Evolutionary conservation across 2,113 vertebrate species (phyloP).

Genomic region (Pseudolaguvia tuberculata): DNA sequence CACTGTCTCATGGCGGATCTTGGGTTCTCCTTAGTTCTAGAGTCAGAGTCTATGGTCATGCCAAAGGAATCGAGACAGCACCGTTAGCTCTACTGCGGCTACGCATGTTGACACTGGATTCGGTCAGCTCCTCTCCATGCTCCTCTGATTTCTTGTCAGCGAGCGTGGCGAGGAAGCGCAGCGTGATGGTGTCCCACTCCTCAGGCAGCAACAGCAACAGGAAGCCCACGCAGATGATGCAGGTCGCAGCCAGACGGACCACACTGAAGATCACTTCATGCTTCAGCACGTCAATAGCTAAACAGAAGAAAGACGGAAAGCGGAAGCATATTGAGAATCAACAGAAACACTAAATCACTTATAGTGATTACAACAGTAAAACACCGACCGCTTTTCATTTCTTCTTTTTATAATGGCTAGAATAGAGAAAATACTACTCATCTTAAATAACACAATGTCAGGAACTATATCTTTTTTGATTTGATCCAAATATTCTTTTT

Average conservation of each 20-base stretch:
- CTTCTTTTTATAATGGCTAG: neutral
- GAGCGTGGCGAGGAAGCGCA: slow-evolving; percentile 87
- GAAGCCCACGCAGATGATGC: slow-evolving; percentile 93
- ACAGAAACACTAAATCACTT: slow-evolving; percentile 10
- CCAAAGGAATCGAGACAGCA: slow-evolving; percentile 87
- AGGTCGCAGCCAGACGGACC: slow-evolving; percentile 88
- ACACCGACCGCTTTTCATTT: neutral
- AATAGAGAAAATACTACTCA: too few relatives aligned
- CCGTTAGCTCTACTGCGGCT: slow-evolving; percentile 90
- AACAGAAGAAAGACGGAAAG: neutral
- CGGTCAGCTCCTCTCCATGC: slow-evolving; percentile 80
- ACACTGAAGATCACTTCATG: slow-evolving; percentile 96
- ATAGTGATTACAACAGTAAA: neutral
- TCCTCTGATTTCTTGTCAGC: slow-evolving; percentile 94
- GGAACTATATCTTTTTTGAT: too few relatives aligned
- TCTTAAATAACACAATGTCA: too few relatives aligned
- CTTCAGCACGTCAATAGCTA: slow-evolving; percentile 87
- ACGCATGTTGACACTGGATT: slow-evolving; percentile 78
- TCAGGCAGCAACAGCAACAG: slow-evolving; percentile 92
- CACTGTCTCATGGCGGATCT: slow-evolving; percentile 1
- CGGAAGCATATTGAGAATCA: slow-evolving; percentile 16
- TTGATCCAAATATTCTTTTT: too few relatives aligned
- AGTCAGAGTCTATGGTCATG: slow-evolving; percentile 62
- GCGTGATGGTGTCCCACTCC: slow-evolving; percentile 93
- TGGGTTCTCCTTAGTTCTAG: slow-evolving; percentile 3